Percentiles rank a stretch among this genome's conserved stretches.
These are phyloP conservation scores for Scotopteryx bipunctaria DNA, from an alignment of 2,888 invertebrate genomes.

Conservation along the genomic window DNA sequence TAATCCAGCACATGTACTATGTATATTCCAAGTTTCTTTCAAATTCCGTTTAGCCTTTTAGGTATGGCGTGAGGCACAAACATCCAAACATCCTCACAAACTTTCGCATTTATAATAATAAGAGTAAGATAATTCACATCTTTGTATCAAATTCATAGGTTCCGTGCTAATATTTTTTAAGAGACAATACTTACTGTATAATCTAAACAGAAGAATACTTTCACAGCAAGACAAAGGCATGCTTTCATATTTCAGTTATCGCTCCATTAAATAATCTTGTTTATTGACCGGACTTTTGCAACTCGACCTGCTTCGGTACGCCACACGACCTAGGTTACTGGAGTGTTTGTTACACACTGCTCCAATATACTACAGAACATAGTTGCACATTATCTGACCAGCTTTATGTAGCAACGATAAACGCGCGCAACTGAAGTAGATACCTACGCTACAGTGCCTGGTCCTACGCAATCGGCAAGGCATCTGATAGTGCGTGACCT, in stretches of 20 bases:
- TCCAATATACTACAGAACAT: slow-evolving; percentile 17
- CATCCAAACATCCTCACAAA: too few species aligned
- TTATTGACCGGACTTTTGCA: slow-evolving; percentile 25
- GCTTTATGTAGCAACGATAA: slow-evolving; percentile 40
- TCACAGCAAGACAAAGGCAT: neutral
- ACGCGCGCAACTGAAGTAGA: slow-evolving; percentile 32
- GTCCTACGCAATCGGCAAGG: slow-evolving; percentile 39
- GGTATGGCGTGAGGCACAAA: too few species aligned
- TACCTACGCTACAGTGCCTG: neutral
- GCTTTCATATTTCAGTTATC: slow-evolving; percentile 21
- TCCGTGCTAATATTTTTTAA: too few species aligned
- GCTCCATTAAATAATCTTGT: slow-evolving; percentile 21
- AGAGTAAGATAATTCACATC: too few species aligned
- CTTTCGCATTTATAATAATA: too few species aligned
- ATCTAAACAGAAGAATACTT: neutral
- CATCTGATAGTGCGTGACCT: slow-evolving; percentile 52
- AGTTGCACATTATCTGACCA: slow-evolving; percentile 41
- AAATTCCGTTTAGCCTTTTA: too few species aligned
- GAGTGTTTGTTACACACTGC: slow-evolving; percentile 24
- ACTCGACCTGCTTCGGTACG: slow-evolving; percentile 18
- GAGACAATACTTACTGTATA: neutral
- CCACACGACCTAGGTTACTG: slow-evolving; percentile 38
- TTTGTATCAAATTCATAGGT: too few species aligned
- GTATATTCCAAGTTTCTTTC: too few species aligned
- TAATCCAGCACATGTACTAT: too few species aligned